Evolutionary conservation across 2,888 invertebrate genomes (phyloP).

Genomic region (Nymphalis polychloros): DNA sequence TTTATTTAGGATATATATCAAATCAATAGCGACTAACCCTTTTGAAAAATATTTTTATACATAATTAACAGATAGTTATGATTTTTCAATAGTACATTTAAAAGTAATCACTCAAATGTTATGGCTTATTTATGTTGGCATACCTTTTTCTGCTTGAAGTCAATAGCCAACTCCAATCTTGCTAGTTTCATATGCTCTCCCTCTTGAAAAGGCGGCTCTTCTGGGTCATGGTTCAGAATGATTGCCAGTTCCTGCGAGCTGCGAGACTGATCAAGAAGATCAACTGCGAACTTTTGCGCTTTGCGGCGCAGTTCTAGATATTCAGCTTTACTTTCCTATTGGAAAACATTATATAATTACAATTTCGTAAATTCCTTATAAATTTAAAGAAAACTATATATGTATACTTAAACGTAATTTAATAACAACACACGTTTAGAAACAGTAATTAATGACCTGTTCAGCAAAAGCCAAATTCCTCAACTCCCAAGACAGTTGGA

Average conservation of each 20-base stretch:
- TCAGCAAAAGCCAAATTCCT: constrained; percentile 92
- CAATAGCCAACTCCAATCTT: constrained; percentile 93
- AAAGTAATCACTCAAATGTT: neutral
- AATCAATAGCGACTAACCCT: too few species aligned
- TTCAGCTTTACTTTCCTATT: constrained; percentile 92
- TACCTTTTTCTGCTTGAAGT: constrained; percentile 97
- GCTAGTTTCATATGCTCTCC: constrained; percentile 93
- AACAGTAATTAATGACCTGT: constrained; percentile 51
- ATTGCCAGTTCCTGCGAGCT: constrained; percentile 96
- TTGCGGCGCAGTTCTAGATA: constrained; percentile 92
- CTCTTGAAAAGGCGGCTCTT: constrained; percentile 85
- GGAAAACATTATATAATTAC: neutral
- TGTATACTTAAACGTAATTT: too few species aligned
- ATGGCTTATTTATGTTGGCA: constrained; percentile 15
- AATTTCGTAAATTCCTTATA: neutral
- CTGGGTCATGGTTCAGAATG: constrained; percentile 95
- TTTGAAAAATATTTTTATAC: too few species aligned
- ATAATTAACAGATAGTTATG: neutral
- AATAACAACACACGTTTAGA: too few species aligned
- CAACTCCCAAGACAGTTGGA: constrained; percentile 97
- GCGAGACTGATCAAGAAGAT: constrained; percentile 93
- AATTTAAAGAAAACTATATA: too few species aligned
- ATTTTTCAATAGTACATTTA: neutral
- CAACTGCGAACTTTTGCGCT: constrained; percentile 95
- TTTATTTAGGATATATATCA: too few species aligned